These are phyloP conservation scores for Melanaphis sacchari DNA, from an alignment of 1,140 invertebrate species.

Conservation along the genomic window DNA sequence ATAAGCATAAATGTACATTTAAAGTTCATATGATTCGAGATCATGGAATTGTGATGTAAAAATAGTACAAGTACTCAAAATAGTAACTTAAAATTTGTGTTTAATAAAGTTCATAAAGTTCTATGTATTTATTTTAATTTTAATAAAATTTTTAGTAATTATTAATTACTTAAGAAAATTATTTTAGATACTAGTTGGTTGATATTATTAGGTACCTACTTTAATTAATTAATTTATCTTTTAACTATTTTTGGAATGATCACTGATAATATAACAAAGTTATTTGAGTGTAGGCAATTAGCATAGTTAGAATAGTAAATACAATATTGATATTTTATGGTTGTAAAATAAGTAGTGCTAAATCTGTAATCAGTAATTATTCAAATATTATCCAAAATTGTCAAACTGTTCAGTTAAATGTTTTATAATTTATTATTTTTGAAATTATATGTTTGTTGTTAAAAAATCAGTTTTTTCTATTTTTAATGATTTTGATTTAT, in stretches of 20 bases:
- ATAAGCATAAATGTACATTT: constrained; percentile 53
- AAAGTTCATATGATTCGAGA: constrained; percentile 61
- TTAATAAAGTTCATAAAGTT: background rate
- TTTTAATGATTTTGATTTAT: background rate
- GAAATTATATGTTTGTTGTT: background rate
- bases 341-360: background rate
- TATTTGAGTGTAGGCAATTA: background rate
- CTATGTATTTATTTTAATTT: constrained; percentile 12
- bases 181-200: background rate
- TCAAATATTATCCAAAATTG: background rate
- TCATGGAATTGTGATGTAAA: constrained; percentile 15
- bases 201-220: background rate
- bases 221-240: background rate
- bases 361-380: background rate
- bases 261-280: too few species aligned
- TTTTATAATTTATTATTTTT: background rate
- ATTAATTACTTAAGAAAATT: background rate
- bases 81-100: background rate
- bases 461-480: background rate
- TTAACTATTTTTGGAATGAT: too few species aligned
- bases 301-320: background rate
- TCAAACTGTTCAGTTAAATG: background rate
- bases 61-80: background rate
- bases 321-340: background rate
- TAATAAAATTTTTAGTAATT: background rate